These are phyloP conservation scores for Mastomys natalensis DNA, from an alignment of 2,113 vertebrate species.

Conservation along the genomic window DNA sequence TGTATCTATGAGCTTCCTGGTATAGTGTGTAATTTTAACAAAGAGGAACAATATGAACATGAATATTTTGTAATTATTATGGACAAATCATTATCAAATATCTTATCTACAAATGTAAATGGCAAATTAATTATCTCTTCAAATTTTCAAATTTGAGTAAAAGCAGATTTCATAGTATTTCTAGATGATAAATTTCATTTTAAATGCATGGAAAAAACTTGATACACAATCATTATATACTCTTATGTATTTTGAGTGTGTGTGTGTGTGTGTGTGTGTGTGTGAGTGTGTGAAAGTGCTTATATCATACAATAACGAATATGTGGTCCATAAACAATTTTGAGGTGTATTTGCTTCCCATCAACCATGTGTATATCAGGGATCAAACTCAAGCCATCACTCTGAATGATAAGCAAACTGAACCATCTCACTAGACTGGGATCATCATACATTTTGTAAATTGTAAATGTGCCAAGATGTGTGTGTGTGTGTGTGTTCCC, in stretches of 20 bases:
- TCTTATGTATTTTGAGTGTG: background rate
- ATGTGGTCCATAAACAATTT: background rate
- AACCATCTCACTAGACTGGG: no score
- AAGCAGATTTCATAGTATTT: background rate
- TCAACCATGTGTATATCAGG: background rate
- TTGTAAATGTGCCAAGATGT: background rate
- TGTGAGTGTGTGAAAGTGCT: no score
- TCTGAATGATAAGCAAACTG: no score
- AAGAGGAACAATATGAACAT: background rate
- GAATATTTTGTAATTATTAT: slow-evolving; percentile 22
- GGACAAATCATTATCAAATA: background rate
- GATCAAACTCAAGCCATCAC: background rate
- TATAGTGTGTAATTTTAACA: background rate
- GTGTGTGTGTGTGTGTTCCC: background rate
- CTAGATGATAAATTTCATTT: background rate
- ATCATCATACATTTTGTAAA: background rate
- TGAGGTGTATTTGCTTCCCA: background rate
- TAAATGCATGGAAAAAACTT: background rate
- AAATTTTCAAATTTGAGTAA: background rate
- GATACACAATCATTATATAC: background rate
- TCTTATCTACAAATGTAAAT: background rate
- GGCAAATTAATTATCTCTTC: background rate
- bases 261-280: background rate
- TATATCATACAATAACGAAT: background rate
- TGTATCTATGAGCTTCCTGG: background rate